Evolutionary conservation across 2,888 invertebrate genomes (phyloP), one percentile per base, ranked within the genome.

Genomic region (Rhingia rostrata): DNA sequence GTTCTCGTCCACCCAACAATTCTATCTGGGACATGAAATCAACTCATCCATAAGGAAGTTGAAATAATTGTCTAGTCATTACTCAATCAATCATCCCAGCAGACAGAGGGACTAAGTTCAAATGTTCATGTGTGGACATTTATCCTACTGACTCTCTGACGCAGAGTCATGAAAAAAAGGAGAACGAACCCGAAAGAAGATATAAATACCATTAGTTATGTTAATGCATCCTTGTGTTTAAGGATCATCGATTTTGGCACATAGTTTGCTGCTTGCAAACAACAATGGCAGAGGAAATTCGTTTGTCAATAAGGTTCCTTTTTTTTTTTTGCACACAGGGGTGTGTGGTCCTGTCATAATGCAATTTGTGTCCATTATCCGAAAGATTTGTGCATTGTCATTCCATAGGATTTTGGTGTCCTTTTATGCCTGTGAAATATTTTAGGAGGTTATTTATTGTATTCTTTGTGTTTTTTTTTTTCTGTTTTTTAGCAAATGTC

Each of bases 61-160:
- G 84, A 84, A 84, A 84, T 84, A 84, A 84, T 84, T 80, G 79
- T 84, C 84, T 80, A 84, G 84, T 84, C 84, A 84, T 84, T 79
- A 54, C 74, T 75, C 79, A 84, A 84, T 84, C 84, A 84, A 84
- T 84, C 84, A 84, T 84, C 84, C 58, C 61, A 10, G 51, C 22
- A 47, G 73, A 69, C 73, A 81, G 41, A 53, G 54, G 41, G 35
- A 56, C 35, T 7, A 4, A 60, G 35, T 30, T 12, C 32, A 67
- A 58, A 22, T 69, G 53, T 69, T 64, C 83, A 78, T 79, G 61
- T 54, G 70, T 81, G 61, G 56, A 79, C 72, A 73, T 69, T 63
- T 74, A 66, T 84, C 83, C 83, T 60, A 47, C 66, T 33, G 53
- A 60, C 70, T 79, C 45, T 22, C 22, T 22, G 49, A 63, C 49